A percentile compares a stretch with the other conserved stretches of the same genome.
Conservation (phyloP, 2,888 invertebrate genomes). For the Drosophila bunnanda region DNA sequence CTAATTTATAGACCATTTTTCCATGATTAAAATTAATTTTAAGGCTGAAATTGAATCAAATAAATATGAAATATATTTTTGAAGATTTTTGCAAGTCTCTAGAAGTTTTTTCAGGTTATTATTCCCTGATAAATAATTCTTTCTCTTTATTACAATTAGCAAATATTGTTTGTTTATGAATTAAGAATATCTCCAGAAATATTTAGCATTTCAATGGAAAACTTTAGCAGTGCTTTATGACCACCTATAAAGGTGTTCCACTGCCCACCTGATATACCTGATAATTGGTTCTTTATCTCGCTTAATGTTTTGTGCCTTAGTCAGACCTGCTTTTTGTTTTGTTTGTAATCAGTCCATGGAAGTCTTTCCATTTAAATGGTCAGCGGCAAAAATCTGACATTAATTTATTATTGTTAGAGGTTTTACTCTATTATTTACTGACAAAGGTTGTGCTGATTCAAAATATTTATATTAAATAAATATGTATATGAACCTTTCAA, state of each 20-base stretch:
- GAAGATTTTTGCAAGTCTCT: too few species aligned
- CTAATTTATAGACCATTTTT: too few species aligned
- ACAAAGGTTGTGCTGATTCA: background rate
- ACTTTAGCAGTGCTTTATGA: background rate
- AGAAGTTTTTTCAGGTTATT: too few species aligned
- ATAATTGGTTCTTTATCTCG: constrained; percentile 15
- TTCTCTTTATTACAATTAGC: background rate
- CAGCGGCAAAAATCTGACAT: constrained; percentile 3
- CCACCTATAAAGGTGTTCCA: background rate
- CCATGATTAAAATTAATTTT: too few species aligned
- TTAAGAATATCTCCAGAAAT: background rate
- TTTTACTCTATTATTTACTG: background rate
- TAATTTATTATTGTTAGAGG: constrained; percentile 1
- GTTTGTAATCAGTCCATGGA: constrained; percentile 20
- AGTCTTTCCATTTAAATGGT: constrained; percentile 36
- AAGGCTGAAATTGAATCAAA: too few species aligned
- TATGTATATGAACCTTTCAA: too few species aligned
- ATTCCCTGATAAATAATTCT: too few species aligned
- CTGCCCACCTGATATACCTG: background rate
- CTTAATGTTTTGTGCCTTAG: background rate
- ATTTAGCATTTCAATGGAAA: constrained; percentile 3
- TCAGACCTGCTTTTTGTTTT: constrained; percentile 25
- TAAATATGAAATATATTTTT: too few species aligned
- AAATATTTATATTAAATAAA: too few species aligned
- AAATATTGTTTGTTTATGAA: background rate